Percentiles rank a stretch among this genome's conserved stretches.
These are phyloP conservation scores for Peromyscus nudipes DNA, from an alignment of 2,797 vertebrate species.

Conservation along the genomic window DNA sequence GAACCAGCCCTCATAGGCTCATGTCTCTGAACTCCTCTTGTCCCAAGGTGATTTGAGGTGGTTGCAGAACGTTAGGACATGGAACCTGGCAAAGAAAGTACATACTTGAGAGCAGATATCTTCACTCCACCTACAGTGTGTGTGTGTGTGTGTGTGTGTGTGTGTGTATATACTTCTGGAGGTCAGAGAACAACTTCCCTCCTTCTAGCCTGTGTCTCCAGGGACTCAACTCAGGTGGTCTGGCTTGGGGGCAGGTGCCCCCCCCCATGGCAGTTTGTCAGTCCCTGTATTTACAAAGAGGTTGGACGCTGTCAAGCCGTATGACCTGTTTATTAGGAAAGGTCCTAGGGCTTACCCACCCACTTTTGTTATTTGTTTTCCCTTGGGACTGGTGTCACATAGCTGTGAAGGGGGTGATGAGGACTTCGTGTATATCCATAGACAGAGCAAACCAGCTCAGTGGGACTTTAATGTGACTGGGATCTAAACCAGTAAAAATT, in stretches of 20 bases:
- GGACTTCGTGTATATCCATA: background rate
- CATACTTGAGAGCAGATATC: background rate
- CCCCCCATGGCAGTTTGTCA: background rate
- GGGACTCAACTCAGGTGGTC: background rate
- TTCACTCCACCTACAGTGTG: background rate
- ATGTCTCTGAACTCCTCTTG: background rate
- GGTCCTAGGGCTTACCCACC: background rate
- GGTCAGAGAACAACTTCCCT: background rate
- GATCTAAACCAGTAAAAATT: slow-evolving; percentile 63
- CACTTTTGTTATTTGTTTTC: background rate
- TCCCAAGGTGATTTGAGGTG: background rate
- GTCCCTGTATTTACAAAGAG: background rate
- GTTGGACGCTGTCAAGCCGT: background rate
- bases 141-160: background rate
- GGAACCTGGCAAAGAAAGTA: background rate
- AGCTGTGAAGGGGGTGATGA: slow-evolving; percentile 15
- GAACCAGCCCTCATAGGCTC: no score
- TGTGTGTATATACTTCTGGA: background rate
- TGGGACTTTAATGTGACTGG: background rate
- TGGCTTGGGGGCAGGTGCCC: background rate
- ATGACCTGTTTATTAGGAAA: background rate
- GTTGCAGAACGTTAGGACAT: background rate
- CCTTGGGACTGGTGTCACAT: background rate
- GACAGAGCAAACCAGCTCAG: background rate
- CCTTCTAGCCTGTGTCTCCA: background rate